phyloP scores from a whole-genome alignment of 1,140 invertebrate species.

The Cherax quadricarinatus region DNA sequence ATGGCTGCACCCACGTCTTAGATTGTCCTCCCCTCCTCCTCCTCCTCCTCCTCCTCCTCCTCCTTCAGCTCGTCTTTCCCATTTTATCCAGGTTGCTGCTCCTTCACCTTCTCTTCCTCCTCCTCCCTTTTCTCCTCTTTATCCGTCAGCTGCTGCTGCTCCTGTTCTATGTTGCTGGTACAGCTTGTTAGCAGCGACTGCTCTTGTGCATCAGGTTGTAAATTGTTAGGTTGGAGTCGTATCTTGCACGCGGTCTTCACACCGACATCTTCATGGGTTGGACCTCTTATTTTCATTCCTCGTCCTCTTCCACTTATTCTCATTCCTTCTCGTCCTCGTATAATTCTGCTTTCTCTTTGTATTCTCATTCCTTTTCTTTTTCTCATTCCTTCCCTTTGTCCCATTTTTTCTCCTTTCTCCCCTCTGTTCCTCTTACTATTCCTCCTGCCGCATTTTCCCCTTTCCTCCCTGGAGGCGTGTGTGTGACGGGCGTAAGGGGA shows the following conservation, averaged over 20 bases:
- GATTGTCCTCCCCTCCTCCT: not conserved
- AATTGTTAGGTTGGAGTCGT: not conserved
- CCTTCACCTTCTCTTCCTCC: not conserved
- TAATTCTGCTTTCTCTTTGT: too few relatives aligned
- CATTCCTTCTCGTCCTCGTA: too few relatives aligned
- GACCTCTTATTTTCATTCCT: too few relatives aligned
- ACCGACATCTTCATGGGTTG: too few relatives aligned
- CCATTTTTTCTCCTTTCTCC: not conserved
- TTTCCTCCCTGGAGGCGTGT: not conserved
- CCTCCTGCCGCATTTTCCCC: not conserved
- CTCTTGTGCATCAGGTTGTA: not conserved
- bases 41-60: not conserved
- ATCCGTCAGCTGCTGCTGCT: too few relatives aligned
- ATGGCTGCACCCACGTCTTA: not conserved
- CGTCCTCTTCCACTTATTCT: too few relatives aligned
- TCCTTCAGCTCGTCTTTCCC: not conserved
- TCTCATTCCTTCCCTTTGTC: not conserved
- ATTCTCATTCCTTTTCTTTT: not conserved
- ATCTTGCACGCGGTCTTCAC: not conserved
- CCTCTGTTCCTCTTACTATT: not conserved
- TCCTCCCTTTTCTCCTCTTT: not conserved
- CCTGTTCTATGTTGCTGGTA: not conserved
- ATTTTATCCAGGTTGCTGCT: not conserved
- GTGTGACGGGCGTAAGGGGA: not conserved
- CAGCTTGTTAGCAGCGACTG: not conserved